A percentile compares a stretch with the other conserved stretches of the same genome.
phyloP scores from a whole-genome alignment of 1,140 invertebrate genomes.

The Drosophila subpulchrella region DNA sequence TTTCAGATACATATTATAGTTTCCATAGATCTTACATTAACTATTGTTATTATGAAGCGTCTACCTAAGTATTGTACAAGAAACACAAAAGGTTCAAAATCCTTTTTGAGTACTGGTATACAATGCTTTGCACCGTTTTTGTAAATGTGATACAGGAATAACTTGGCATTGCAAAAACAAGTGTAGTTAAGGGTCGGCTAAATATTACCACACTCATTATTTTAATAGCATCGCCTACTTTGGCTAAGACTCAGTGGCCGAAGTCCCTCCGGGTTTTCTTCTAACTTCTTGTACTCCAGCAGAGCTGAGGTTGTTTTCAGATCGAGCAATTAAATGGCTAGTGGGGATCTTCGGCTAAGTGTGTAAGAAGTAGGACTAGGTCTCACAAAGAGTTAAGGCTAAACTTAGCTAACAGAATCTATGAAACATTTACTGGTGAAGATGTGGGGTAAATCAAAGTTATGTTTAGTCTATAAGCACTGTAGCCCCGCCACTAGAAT shows the following conservation, averaged over 20 bases:
- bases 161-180: background rate
- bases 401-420: background rate
- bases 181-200: background rate
- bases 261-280: background rate
- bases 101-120: too few species aligned
- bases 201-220: background rate
- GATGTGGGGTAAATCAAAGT: background rate
- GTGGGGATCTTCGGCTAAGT: background rate
- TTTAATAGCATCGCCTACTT: background rate
- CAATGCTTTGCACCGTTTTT: too few species aligned
- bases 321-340: constrained; percentile 1
- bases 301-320: background rate
- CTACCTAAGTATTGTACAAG: too few species aligned
- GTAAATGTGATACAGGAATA: too few species aligned
- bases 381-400: background rate
- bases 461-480: background rate
- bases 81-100: too few species aligned
- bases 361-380: background rate
- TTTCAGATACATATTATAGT: too few species aligned
- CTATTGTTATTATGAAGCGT: too few species aligned
- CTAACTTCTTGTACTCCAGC: background rate
- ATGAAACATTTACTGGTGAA: background rate
- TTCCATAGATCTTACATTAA: too few species aligned
- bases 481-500: constrained; percentile 18
- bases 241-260: background rate